Base-by-base conservation (phyloP, 2,113 vertebrate species). In the Chelonoidis abingdonii region DNA sequence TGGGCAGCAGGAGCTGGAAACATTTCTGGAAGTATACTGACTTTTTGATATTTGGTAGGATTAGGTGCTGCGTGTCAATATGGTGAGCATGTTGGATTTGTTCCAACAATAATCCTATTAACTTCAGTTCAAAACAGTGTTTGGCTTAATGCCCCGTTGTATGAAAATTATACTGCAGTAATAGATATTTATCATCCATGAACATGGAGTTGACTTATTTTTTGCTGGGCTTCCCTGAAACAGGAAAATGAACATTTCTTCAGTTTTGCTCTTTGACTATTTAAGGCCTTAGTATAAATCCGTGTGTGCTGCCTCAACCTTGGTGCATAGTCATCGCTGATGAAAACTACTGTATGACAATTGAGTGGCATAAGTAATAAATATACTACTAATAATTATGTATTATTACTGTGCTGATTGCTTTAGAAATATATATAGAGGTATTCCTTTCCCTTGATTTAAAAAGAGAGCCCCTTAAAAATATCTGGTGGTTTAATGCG, bases 101-200 rank as follows among this genome's bases (percentile, higher is more conserved):
- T 49, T 90, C 88, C 87, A 53, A 83, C 69, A 92, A 38, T 52
- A 89, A 25, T 79, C 57, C 27, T 62, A 80, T 78, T 85, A 89
- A 47, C 50, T 90, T 90, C 19, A 53, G 41, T 91, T 94, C 84
- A 95, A 97, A 86, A 54, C 35, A 92, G 84, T 47, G 19, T 90
- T 94, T 94, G 86, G 75, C 90, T 29, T 79, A 75, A 89, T 86
- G 88, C 84, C 53, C 29, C 88, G 84, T 85, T 56, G 29, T 57
- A 84, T 65, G 82, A 72, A 88, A 94, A 80, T 9, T 4, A 2
- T 92, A 90, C 49, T 65, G 80, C 90, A 89, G 27, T 89, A 87
- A 90, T 54, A 92, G 50, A 83, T 19, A 5, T 22, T 21, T 11
- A 3, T 91, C 78, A 22, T 3, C n/a, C n/a, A 72, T 22, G 65